Evolutionary conservation across 1,140 invertebrate genomes (phyloP), one percentile per base, ranked within the genome.

Genomic region (Amyelois transitella): DNA sequence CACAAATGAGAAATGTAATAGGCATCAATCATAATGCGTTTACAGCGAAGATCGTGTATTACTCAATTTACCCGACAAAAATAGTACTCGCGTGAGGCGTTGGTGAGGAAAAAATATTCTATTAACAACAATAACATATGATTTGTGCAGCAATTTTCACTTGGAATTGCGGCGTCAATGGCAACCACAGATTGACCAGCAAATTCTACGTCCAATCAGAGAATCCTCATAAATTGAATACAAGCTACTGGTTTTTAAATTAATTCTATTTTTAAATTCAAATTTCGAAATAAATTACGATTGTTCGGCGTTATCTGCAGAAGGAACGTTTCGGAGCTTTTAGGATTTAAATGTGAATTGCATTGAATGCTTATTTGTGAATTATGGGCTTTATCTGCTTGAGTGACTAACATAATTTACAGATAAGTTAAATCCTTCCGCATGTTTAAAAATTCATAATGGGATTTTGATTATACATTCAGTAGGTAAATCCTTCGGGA

Each of bases 81-180:
- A 38, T 38, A 14, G 32, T 38, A 38, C 17, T 14, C 32, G 1
- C n/a, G 32, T 38, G 32, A n/a, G 22, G 8, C 8, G 22, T 24
- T 24, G 22, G 22, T 24, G 22, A 5, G 32, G 32, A 38, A 38
- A 38, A 38, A 38, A 38, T 38, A 38, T 14, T 38, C 32, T 38
- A 14, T 38, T 38, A 38, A 38, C 32, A 38, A 38, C 32, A 38
- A 38, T 14, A 38, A 38, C 32, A 38, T 51, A 60, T 57, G 50
- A 60, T 64, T 55, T 38, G 49, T 54, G 55, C 53, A 51, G 66
- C 66, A 72, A 72, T 72, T 72, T 72, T 72, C 63, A 72, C 69
- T 55, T 69, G 44, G 61, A 62, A 60, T 69, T 60, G 58, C 61
- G 57, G 53, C 28, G 58, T 28, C 28, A 49, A 57, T 61, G n/a